Base-by-base conservation (phyloP, 2,113 vertebrate species). In the Elephantulus edwardii region DNA sequence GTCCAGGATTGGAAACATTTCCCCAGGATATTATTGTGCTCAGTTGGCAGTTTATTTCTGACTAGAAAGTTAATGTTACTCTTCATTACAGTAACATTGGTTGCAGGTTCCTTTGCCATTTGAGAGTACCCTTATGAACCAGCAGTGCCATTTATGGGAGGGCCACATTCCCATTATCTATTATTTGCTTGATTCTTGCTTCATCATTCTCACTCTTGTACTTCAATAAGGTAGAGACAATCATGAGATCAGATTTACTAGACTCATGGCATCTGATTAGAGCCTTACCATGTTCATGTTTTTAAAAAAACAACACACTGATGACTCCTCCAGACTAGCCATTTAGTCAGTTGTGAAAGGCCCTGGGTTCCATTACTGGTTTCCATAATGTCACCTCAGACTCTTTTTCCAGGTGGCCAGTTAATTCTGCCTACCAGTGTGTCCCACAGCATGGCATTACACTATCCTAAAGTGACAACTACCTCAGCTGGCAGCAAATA, bases 131-230 rank as follows among this genome's bases (percentile, higher is more conserved):
- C 26, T 88, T 78, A 75, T 70, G 85, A 72, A 54, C 56, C 71
- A 71, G n/a, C 50, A 87, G 0, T 70, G 52, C 26, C 11, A 6
- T 91, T 92, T 94, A 54, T 82, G 74, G 88, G 62, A 46, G 89
- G 93, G 90, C 71, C n/a, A 92, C 33, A 89, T 92, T 92, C 74
- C 82, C 40, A 54, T 50, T 83, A 11, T 88, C 72, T 83, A 33
- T 80, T 75, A 33, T 70, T 91, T 89, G 48, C 84, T 94, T 71
- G 78, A 38, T 80, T 93, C 48, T 62, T 30, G 89, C 58, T 90
- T 66, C 42, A 44, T 89, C 84, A 79, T 93, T 79, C 82, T 95
- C 46, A 89, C 20, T 42, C 44, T 70, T 0, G 3, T 52, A 56
- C 71, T 30, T 50, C 40, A 52, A 75, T 89, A 78, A 75, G 58